Evolutionary conservation across 2,888 invertebrate genomes (phyloP).

Genomic region (Abrostola triplasia): DNA sequence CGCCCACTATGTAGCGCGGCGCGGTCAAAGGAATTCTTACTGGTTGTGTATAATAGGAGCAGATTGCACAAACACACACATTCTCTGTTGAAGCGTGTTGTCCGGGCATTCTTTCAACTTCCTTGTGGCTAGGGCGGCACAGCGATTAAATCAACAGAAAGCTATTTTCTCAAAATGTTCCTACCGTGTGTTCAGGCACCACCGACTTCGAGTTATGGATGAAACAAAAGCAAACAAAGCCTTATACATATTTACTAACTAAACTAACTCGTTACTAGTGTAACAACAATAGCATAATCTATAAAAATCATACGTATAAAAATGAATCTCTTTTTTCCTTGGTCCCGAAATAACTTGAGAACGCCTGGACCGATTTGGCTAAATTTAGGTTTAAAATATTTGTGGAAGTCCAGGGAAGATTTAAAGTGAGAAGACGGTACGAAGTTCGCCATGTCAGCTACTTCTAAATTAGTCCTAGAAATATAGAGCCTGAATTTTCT

Average conservation of each 20-base stretch:
- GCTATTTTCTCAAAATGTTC: constrained; percentile 35
- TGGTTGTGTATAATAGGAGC: constrained; percentile 12
- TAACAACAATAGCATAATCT: too few species aligned
- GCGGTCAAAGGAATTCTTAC: constrained; percentile 39
- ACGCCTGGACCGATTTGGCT: too few species aligned
- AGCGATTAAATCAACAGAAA: constrained; percentile 13
- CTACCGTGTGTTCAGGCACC: constrained; percentile 25
- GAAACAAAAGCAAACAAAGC: constrained; percentile 22
- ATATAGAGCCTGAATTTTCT: too few species aligned
- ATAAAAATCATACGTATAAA: too few species aligned
- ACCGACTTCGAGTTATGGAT: constrained; percentile 8
- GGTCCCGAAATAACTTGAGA: too few species aligned
- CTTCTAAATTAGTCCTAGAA: too few species aligned
- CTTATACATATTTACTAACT: not conserved
- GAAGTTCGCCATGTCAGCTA: too few species aligned
- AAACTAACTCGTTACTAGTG: too few species aligned
- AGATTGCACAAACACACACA: constrained; percentile 14
- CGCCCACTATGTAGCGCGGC: constrained; percentile 5
- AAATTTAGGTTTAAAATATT: too few species aligned
- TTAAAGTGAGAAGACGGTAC: too few species aligned
- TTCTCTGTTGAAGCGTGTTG: constrained; percentile 11
- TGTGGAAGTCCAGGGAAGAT: too few species aligned
- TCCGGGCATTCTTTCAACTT: constrained; percentile 34
- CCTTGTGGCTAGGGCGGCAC: constrained; percentile 12
- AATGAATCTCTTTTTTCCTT: too few species aligned